Evolutionary conservation across 2,113 vertebrate species (phyloP).

Genomic region (Sylvilagus bachmani): DNA sequence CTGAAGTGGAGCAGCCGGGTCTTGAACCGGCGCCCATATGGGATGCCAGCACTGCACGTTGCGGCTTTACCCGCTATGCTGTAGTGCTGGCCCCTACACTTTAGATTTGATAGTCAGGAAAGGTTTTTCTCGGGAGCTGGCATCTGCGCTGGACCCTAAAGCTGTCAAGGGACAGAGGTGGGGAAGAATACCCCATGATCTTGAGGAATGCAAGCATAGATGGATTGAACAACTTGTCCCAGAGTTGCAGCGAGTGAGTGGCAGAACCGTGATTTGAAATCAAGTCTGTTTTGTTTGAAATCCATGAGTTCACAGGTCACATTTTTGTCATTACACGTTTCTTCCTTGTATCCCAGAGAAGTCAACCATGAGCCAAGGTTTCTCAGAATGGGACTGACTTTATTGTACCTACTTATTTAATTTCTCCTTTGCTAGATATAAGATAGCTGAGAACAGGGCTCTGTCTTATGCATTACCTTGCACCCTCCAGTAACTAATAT

Average conservation of each 20-base stretch:
- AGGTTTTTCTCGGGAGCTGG: neutral
- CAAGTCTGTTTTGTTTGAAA: neutral
- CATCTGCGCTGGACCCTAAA: neutral
- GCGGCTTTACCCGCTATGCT: too few relatives aligned
- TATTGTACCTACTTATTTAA: neutral
- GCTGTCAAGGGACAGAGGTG: neutral
- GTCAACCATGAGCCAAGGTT: neutral
- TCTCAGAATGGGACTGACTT: neutral
- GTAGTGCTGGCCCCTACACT: neutral
- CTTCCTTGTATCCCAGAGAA: neutral
- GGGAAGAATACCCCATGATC: neutral
- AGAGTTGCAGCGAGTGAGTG: neutral
- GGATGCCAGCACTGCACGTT: too few relatives aligned
- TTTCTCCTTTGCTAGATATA: neutral
- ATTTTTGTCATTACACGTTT: neutral
- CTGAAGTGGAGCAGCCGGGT: too few relatives aligned
- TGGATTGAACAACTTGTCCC: neutral
- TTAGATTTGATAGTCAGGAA: neutral
- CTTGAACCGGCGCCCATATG: too few relatives aligned
- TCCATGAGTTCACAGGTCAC: neutral
- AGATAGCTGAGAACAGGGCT: neutral
- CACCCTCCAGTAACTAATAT: neutral
- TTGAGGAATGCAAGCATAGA: neutral
- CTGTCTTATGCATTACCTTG: neutral
- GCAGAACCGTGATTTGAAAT: slow-evolving; percentile 5